Evolutionary conservation across 2,888 invertebrate species (phyloP).

Genomic region (Drosophila demipolita): DNA sequence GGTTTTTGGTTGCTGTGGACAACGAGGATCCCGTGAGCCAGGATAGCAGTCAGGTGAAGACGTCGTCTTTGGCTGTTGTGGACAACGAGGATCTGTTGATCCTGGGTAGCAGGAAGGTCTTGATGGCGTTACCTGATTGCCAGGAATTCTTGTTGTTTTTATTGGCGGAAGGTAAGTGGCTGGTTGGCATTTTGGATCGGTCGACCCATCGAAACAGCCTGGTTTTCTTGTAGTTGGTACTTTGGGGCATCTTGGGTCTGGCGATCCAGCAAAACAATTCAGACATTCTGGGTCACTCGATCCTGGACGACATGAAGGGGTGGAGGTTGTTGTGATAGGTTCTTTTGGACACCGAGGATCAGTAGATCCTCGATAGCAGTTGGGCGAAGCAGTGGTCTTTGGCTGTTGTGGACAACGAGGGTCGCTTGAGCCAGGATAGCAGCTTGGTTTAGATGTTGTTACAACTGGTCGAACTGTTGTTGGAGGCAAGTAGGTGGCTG

Average conservation of each 20-base stretch:
- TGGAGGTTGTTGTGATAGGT: conserved; percentile 4
- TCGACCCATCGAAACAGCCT: conserved; percentile 47
- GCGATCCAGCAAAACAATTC: conserved; percentile 48
- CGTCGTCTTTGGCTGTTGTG: conserved; percentile 27
- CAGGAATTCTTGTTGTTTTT: conserved; percentile 23
- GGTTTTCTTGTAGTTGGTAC: conserved; percentile 33
- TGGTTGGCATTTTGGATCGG: conserved; percentile 61
- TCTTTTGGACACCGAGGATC: conserved; percentile 53
- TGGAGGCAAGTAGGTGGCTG: too few species aligned
- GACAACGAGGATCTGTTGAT: conserved; percentile 33
- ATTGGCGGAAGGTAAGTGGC: conserved; percentile 40
- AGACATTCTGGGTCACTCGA: conserved; percentile 32
- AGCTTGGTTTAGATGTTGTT: too few species aligned
- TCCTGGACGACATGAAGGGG: conserved; percentile 39
- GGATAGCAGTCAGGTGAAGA: conserved; percentile 72
- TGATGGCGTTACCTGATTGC: conserved; percentile 31
- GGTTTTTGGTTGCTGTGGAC: too few species aligned
- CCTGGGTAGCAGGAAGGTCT: conserved; percentile 40
- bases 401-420: conserved; percentile 52
- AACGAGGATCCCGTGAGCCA: conserved; percentile 59
- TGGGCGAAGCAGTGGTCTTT: conserved; percentile 30
- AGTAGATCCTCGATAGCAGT: conserved; percentile 35
- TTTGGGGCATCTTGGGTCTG: conserved; percentile 48
- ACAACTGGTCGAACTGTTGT: too few species aligned
- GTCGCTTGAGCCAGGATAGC: too few species aligned